Percentiles rank a stretch among this genome's conserved stretches.
These are phyloP conservation scores for Xyliphius kryptos DNA, from an alignment of 2,113 vertebrate species.

Conservation along the genomic window DNA sequence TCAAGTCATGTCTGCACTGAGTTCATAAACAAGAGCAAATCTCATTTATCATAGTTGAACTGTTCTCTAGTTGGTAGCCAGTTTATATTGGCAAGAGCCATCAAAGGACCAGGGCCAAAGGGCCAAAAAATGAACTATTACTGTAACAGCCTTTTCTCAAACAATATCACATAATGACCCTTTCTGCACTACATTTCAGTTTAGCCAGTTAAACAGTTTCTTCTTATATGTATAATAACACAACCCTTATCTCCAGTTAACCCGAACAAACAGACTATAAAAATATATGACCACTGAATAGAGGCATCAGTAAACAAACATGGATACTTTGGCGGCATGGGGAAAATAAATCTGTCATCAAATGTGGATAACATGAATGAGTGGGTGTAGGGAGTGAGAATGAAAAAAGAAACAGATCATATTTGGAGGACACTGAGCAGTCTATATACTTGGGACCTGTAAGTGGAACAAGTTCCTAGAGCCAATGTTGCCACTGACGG, in stretches of 20 bases:
- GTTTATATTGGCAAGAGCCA: conserved; percentile 27
- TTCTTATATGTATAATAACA: conserved; percentile 6
- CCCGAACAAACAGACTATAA: conserved; percentile 13
- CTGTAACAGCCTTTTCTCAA: conserved; percentile 4
- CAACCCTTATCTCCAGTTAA: conserved; percentile 12
- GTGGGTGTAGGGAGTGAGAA: conserved; percentile 46
- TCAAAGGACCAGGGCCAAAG: no score
- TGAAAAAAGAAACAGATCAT: conserved; percentile 59
- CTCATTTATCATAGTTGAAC: conserved; percentile 18
- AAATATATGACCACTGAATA: conserved; percentile 5
- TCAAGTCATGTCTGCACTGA: conserved; percentile 48
- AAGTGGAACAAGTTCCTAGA: conserved; percentile 25
- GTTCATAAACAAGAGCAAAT: conserved; percentile 49
- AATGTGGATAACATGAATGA: conserved; percentile 49
- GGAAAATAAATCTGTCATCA: conserved; percentile 66
- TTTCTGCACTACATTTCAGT: conserved; percentile 27
- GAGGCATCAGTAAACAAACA: conserved; percentile 47
- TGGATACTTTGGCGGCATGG: conserved; percentile 52
- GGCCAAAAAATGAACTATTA: no score
- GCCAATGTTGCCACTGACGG: conserved; percentile 44
- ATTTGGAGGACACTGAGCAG: conserved; percentile 54
- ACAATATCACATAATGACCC: no score
- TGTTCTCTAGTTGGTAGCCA: conserved; percentile 17
- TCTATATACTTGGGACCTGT: conserved; percentile 10
- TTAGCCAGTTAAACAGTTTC: conserved; percentile 23